Evolutionary conservation across 2,113 vertebrate genomes (phyloP).

Genomic region (Colaptes auratus): DNA sequence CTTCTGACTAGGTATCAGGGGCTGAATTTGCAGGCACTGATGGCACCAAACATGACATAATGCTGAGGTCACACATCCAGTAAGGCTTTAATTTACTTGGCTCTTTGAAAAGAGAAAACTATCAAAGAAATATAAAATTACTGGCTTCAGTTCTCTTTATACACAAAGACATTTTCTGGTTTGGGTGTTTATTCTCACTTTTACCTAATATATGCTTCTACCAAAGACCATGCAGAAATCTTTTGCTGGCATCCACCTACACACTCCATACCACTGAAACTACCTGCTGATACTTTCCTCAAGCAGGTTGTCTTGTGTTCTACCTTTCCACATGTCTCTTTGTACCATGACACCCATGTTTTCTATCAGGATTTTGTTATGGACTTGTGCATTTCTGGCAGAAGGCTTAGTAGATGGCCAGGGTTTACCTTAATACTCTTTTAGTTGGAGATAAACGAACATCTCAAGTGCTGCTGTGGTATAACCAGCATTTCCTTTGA

Average conservation of each 20-base stretch:
- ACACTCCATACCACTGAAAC: background rate
- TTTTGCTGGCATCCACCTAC: background rate
- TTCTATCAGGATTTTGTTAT: background rate
- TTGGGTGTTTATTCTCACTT: background rate
- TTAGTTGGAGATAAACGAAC: background rate
- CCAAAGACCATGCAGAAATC: background rate
- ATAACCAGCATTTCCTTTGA: background rate
- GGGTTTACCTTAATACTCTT: background rate
- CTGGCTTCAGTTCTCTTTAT: no score
- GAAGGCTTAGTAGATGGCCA: background rate
- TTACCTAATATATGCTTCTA: background rate
- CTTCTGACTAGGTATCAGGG: background rate
- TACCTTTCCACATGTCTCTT: background rate
- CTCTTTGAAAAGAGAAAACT: background rate
- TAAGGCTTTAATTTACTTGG: background rate
- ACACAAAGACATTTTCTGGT: no score
- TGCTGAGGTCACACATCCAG: accelerated
- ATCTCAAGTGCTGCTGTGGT: background rate
- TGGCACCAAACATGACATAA: background rate
- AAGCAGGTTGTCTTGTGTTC: background rate
- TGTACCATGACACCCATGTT: background rate
- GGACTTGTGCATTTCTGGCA: background rate
- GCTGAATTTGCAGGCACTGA: background rate
- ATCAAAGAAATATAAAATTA: background rate
- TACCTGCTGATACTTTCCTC: background rate